These are phyloP conservation scores for Spialia ferax DNA, from an alignment of 2,888 invertebrate species.

Conservation along the genomic window DNA sequence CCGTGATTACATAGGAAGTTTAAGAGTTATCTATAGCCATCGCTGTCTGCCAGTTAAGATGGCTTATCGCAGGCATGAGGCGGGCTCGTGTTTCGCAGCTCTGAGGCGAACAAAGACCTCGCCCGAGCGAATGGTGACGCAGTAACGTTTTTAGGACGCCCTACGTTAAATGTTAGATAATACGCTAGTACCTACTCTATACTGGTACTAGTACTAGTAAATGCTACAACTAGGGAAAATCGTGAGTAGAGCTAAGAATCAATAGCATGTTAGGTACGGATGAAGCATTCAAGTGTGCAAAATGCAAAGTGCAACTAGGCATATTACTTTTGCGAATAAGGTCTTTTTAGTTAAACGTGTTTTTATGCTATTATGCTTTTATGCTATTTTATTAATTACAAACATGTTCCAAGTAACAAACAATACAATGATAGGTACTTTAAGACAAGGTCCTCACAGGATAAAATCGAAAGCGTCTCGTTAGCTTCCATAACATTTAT, in stretches of 20 bases:
- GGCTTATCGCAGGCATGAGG: conserved; percentile 28
- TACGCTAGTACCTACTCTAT: neutral
- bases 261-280: no score
- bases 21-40: conserved; percentile 22
- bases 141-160: conserved; percentile 14
- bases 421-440: no score
- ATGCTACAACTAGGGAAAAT: no score
- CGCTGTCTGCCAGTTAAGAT: conserved; percentile 31
- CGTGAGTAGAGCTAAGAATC: no score
- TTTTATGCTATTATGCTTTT: no score
- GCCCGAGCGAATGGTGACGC: conserved; percentile 14
- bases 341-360: no score
- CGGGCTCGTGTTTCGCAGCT: conserved; percentile 15
- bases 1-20: conserved; percentile 21
- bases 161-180: conserved; percentile 4
- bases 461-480: neutral
- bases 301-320: no score
- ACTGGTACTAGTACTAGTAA: no score
- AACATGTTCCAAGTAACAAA: no score
- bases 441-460: neutral
- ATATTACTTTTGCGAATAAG: no score
- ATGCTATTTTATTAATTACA: no score
- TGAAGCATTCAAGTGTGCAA: no score
- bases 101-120: conserved; percentile 28
- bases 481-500: neutral